Evolutionary conservation across 2,113 vertebrate genomes (phyloP).

Genomic region (Tragelaphus strepsiceros): DNA sequence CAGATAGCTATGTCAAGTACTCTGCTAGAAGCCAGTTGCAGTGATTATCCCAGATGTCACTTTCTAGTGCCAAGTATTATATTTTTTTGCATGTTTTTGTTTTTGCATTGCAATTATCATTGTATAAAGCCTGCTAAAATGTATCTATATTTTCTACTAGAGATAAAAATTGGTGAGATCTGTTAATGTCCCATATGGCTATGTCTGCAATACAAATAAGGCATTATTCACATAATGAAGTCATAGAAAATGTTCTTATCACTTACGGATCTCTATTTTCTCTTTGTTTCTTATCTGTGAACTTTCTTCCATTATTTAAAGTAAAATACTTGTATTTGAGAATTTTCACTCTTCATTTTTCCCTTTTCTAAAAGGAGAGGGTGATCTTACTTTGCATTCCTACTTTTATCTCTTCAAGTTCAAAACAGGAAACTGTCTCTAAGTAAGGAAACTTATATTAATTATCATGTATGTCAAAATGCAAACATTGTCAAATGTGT

Average conservation of each 20-base stretch:
- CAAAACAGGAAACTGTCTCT: background rate
- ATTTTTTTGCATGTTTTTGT: background rate
- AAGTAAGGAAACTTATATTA: background rate
- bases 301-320: background rate
- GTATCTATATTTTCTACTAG: background rate
- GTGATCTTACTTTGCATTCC: background rate
- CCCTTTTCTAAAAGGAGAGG: background rate
- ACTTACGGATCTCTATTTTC: background rate
- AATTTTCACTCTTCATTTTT: background rate
- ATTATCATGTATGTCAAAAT: background rate
- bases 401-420: background rate
- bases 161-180: background rate
- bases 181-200: background rate
- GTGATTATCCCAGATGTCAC: conserved; percentile 45
- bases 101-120: conserved; percentile 34
- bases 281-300: background rate
- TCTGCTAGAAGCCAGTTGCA: conserved; percentile 1
- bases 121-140: conserved; percentile 31
- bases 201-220: background rate
- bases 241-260: background rate
- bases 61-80: conserved; percentile 23
- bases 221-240: background rate
- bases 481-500: background rate
- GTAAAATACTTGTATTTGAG: background rate
- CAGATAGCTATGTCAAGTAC: conserved; percentile 43